Evolutionary conservation across 2,797 vertebrate species (phyloP), one percentile per base, ranked within the genome.

Genomic region (Eremophila alpestris): DNA sequence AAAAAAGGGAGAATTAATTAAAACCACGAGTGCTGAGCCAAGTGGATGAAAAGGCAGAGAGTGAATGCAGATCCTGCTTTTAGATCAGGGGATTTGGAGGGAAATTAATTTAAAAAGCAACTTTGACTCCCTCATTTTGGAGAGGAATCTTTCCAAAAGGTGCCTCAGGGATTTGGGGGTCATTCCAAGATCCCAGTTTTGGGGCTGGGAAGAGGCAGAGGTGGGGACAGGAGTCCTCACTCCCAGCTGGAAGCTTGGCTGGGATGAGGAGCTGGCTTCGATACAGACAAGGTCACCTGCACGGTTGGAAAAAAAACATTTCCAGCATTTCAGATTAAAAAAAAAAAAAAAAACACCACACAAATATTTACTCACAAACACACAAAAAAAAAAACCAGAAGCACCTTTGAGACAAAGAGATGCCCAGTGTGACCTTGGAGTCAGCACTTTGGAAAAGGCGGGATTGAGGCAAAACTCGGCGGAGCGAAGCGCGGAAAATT

Each of bases 351-450:
- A 99, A 98, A 98, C 98, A 99, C 98, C 98, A 98, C 98, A 98
- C 97, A 97, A 97, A 98, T 96, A 99, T 98, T 98, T 99, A 99
- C 99, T 99, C 99, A 99, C 98, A 99, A 98, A 99, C 98, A 98
- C 98, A 98, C 97, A 98, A 98, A 99, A 36, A 36, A 36, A 36
- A 36, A 36, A 36, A 36, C 36, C 91, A 97, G 94, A 97, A 98
- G 98, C 98, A 98, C 99, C 99, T 99, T 98, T 98, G 95, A 98
- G 98, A 98, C 98, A 98, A 98, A 97, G 96, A 97, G 98, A 98
- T 98, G 96, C 96, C 98, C 97, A 95, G 94, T 95, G 98, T 96
- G 97, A 97, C 91, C 82, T 95, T 77, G 36, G 51, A 75, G 89
- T 46, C 74, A 71, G 73, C 73, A 75, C 93, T 94, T 91, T 76